Percentiles rank a stretch among this genome's conserved stretches.
Evolutionary conservation across 1,140 invertebrate species (phyloP).

Genomic region (Branchinecta lynchi): DNA sequence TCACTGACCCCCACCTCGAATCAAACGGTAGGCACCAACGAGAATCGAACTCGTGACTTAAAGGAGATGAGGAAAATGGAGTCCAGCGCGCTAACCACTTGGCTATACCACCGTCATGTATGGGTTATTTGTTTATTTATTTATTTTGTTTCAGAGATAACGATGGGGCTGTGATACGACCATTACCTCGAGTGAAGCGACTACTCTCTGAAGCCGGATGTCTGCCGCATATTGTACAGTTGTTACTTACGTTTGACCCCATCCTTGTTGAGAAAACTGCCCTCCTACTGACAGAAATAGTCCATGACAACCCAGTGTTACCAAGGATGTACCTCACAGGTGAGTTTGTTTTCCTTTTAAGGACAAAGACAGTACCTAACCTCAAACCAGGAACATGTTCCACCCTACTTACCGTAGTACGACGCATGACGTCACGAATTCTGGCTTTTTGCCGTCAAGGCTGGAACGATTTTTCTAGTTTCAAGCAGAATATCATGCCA

Average conservation of each 20-base stretch:
- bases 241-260: slow-evolving; percentile 94
- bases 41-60: background rate
- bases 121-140: background rate
- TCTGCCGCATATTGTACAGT: slow-evolving; percentile 87
- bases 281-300: slow-evolving; percentile 61
- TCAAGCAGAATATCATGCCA: too few relatives aligned
- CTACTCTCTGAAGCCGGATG: slow-evolving; percentile 71
- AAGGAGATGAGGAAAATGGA: background rate
- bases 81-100: background rate
- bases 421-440: too few relatives aligned
- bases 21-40: background rate
- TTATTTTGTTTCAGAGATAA: slow-evolving; percentile 42
- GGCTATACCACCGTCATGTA: background rate
- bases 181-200: slow-evolving; percentile 78
- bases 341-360: background rate
- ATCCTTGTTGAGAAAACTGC: slow-evolving; percentile 84
- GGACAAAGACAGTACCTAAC: too few relatives aligned
- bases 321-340: slow-evolving; percentile 83
- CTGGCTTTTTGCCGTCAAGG: too few relatives aligned
- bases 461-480: too few relatives aligned
- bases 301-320: slow-evolving; percentile 89
- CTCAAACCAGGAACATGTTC: too few relatives aligned
- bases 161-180: slow-evolving; percentile 82
- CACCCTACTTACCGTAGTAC: too few relatives aligned
- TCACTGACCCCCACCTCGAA: background rate